A percentile compares a stretch with the other conserved stretches of the same genome.
Conservation (phyloP, 2,113 vertebrate genomes). For the Bubalus kerabau region DNA sequence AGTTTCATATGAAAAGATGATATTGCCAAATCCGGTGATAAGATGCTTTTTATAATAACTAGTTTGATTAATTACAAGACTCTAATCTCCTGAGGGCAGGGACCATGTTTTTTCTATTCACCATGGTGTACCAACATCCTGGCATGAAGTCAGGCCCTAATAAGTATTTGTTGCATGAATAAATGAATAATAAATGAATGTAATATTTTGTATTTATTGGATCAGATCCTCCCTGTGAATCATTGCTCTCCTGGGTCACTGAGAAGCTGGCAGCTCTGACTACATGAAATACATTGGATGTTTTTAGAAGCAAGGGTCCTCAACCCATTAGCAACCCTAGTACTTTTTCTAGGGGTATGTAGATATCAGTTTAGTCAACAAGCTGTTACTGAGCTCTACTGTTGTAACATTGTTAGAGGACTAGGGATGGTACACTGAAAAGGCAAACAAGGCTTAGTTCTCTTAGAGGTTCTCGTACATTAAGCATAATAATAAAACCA, state of each 20-base stretch:
- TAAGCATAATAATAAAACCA: background rate
- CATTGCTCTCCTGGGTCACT: conserved; percentile 2
- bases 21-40: background rate
- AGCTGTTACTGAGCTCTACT: background rate
- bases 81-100: background rate
- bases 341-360: background rate
- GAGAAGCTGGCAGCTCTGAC: conserved; percentile 1
- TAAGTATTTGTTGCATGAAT: conserved; percentile 17
- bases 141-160: background rate
- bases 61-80: background rate
- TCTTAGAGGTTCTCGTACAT: background rate
- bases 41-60: background rate
- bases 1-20: conserved; percentile 7
- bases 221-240: background rate
- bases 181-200: conserved; percentile 39
- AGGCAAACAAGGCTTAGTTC: background rate
- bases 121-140: background rate
- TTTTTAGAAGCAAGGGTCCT: conserved; percentile 21
- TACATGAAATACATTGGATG: background rate
- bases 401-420: background rate
- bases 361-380: background rate
- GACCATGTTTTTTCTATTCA: background rate
- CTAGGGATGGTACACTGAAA: background rate
- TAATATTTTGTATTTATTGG: conserved; percentile 5
- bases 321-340: background rate